Base-by-base conservation (phyloP, 2,888 invertebrate species). In the Drosophila neonasuta region DNA sequence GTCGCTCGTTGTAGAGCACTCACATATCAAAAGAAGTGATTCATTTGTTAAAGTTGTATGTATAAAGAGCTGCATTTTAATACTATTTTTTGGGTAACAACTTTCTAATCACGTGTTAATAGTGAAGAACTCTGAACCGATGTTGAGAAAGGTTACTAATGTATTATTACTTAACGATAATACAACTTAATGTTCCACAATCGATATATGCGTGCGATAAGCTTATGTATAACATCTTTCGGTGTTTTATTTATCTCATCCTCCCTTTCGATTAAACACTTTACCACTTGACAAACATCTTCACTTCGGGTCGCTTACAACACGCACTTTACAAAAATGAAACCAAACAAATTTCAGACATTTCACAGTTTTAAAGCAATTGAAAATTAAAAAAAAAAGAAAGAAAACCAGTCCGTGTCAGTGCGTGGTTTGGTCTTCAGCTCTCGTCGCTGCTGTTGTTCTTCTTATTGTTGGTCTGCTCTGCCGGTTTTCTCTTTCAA, bases 401-500 rank as follows among this genome's bases (percentile, higher is more conserved):
- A 39, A 39, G 5, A 60, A 72, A 74, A 73, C 74, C 61, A 74
- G 75, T 64, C 51, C n/a, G 48, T 49, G 36, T 36, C 36, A 5
- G 39, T 15, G 58, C 55, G 56, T 59, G 41, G 57, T 49, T 17
- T 49, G 36, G 32, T 56, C 39, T 59, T 68, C 39, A 15, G 15
- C 41, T 44, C 6, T 68, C 64, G 51, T 64, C 69, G 39, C 57
- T 56, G 15, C 56, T 60, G 42, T 63, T 60, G 59, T 70, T 70
- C 42, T 60, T 64, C 48, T 55, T 56, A 20, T 59, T 64, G 49
- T 63, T 64, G 56, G 15, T 58, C 42, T 51, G 51, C 51, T 67
- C 57, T 67, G 78, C 64, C 70, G 71, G 77, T 49, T 73, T 77
- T 77, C 63, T 75, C 76, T 74, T 77, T 78, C 59, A 48, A 59